Evolutionary conservation across 1,140 invertebrate genomes (phyloP).

Genomic region (Kradibia gibbosae): DNA sequence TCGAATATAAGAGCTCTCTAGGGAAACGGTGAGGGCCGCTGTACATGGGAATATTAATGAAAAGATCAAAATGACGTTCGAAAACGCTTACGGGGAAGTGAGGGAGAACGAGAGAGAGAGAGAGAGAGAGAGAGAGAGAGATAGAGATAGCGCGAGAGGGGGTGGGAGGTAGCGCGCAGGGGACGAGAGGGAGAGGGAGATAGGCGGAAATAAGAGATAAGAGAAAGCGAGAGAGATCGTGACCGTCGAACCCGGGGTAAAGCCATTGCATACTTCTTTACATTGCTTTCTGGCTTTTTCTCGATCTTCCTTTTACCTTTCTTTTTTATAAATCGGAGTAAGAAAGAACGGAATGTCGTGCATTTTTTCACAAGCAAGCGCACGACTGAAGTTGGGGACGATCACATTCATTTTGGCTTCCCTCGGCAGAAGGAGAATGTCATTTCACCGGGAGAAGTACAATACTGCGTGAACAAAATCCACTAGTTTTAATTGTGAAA

Average conservation of each 20-base stretch:
- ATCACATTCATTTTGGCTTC: slow-evolving; percentile 12
- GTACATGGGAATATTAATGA: slow-evolving; percentile 45
- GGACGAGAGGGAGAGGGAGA: neutral
- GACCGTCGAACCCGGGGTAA: neutral
- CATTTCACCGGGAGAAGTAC: slow-evolving; percentile 24
- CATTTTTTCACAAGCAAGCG: slow-evolving; percentile 23
- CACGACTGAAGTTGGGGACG: neutral
- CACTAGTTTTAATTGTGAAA: slow-evolving; percentile 23
- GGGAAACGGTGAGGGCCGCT: slow-evolving; percentile 18
- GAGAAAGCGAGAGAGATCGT: neutral
- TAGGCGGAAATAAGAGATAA: neutral
- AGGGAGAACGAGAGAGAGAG: neutral
- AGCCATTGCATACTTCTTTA: neutral
- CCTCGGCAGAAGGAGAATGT: neutral
- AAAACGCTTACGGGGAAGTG: slow-evolving; percentile 33
- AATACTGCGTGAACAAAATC: neutral
- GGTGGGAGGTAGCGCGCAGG: neutral
- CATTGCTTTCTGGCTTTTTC: neutral
- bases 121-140: neutral
- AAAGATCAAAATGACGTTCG: slow-evolving; percentile 47
- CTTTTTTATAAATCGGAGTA: slow-evolving; percentile 14
- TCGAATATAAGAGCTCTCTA: slow-evolving; percentile 24
- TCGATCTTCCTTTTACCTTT: slow-evolving; percentile 7
- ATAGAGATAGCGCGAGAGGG: neutral
- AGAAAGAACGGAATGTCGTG: slow-evolving; percentile 38